Evolutionary conservation across 2,113 vertebrate species (phyloP), one percentile per base, ranked within the genome.

Genomic region (Mesitornis unicolor): DNA sequence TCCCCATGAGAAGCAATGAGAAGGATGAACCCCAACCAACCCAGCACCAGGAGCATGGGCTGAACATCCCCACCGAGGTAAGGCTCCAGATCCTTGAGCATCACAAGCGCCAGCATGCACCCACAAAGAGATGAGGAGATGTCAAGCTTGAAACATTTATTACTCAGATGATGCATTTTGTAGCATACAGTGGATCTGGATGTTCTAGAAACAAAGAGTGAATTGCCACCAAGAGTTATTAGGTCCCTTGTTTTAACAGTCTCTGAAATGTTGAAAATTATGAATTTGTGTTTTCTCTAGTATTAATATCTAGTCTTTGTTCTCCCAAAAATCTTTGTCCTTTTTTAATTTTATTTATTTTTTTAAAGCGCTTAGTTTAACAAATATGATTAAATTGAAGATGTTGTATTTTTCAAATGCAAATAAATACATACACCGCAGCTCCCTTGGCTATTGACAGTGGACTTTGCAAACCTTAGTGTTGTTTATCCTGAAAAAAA

Each of bases 321-420:
- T 76, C 89, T 76, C 60, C 73, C 53, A 56, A 76, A 89, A 87
- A 92, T 71, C 9, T 47, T 75, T 83, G 54, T 88, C 31, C 25
- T 26, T 56, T 89, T 80, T 48, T 63, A 6, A 31, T 51, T 42
- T 68, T 59, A 75, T 45, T 4, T 40, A 26, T 61, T 48, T 61
- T 93, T 91, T 95, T 90, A 94, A 97, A 97, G 78, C 88, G 36
- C 78, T 88, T 68, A 73, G 42, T 85, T 93, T 87, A 92, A 95
- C 94, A 96, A 96, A 88, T 60, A 93, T 20, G 92, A 84, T 95
- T 98, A 96, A 96, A 98, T 97, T 95, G 94, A 96, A 96, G 94
- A 96, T 16, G 53, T 80, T 0, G 35, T 67, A n/a, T 50, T 96
- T 82, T 91, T 76, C 90, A 91, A 90, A 96, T 59, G 90, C 93